These are phyloP conservation scores for Bicyclus anynana DNA, from an alignment of 1,140 invertebrate species.

Conservation along the genomic window DNA sequence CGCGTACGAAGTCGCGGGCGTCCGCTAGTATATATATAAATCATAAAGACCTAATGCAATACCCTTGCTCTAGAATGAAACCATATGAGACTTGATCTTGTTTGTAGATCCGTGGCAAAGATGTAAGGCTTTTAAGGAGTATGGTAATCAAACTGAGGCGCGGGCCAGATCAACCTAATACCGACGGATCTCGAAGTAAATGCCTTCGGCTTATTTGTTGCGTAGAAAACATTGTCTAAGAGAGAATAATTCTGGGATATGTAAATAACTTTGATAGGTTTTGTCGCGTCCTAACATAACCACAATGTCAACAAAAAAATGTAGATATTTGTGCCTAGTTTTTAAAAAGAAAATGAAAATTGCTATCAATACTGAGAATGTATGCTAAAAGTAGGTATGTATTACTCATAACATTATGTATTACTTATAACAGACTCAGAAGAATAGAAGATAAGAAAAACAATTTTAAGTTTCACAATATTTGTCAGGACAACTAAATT, in stretches of 20 bases:
- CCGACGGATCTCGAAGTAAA: conserved; percentile 45
- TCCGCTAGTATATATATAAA: too few species aligned
- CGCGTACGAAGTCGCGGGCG: too few species aligned
- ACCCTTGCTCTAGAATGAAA: too few species aligned
- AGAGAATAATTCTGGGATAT: conserved; percentile 11
- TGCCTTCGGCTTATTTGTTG: conserved; percentile 40
- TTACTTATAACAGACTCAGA: too few species aligned
- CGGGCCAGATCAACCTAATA: conserved; percentile 40
- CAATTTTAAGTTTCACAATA: too few species aligned
- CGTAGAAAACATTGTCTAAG: conserved; percentile 27
- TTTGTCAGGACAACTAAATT: too few species aligned
- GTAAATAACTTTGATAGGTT: conserved; percentile 12
- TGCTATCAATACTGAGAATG: too few species aligned
- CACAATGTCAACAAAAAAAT: not conserved
- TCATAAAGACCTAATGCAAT: too few species aligned
- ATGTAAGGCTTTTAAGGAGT: conserved; percentile 44
- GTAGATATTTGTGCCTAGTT: not conserved
- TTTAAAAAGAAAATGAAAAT: too few species aligned
- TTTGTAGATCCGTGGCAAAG: conserved; percentile 29
- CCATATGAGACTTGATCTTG: not conserved
- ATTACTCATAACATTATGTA: too few species aligned
- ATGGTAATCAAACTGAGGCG: conserved; percentile 55
- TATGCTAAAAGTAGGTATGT: too few species aligned
- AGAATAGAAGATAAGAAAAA: too few species aligned
- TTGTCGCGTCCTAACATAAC: not conserved